phyloP scores from a whole-genome alignment of 2,888 invertebrate species.

The Latheticus oryzae region DNA sequence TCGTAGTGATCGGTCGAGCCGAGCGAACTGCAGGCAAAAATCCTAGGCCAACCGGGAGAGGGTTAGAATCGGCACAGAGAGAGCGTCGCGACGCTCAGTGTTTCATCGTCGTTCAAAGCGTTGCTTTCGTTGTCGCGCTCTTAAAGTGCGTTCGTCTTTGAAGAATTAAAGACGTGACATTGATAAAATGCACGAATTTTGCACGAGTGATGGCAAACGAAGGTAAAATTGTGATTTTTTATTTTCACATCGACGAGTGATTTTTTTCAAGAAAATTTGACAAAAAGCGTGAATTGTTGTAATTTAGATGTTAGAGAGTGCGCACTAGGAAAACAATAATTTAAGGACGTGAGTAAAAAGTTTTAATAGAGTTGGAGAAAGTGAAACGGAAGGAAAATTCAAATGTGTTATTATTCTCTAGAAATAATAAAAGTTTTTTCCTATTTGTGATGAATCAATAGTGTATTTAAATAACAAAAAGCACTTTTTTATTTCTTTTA shows the following conservation, averaged over 20 bases:
- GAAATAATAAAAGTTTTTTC: no score
- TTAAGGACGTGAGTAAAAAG: conserved; percentile 3
- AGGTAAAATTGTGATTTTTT: conserved; percentile 10
- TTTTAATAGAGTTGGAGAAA: no score
- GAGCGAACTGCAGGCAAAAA: conserved; percentile 54
- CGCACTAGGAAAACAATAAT: background rate
- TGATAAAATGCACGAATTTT: conserved; percentile 1
- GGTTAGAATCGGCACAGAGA: conserved; percentile 51
- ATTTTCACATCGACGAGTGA: background rate
- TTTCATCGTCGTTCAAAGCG: conserved; percentile 44
- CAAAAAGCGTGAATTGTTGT: background rate
- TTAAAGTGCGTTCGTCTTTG: conserved; percentile 13
- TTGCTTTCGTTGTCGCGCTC: conserved; percentile 8
- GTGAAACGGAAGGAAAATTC: no score
- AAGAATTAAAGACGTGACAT: conserved; percentile 16
- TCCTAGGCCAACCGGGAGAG: conserved; percentile 57
- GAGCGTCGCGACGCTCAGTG: conserved; percentile 55
- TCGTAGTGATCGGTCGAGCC: conserved; percentile 43
- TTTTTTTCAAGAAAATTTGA: conserved; percentile 3
- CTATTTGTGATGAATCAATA: no score
- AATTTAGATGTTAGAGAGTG: conserved; percentile 5
- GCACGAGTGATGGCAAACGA: no score
- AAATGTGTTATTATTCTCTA: no score
- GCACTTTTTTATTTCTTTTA: no score
- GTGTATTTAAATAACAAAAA: no score